phyloP scores from a whole-genome alignment of 1,140 invertebrate genomes.

The Amyelois transitella region DNA sequence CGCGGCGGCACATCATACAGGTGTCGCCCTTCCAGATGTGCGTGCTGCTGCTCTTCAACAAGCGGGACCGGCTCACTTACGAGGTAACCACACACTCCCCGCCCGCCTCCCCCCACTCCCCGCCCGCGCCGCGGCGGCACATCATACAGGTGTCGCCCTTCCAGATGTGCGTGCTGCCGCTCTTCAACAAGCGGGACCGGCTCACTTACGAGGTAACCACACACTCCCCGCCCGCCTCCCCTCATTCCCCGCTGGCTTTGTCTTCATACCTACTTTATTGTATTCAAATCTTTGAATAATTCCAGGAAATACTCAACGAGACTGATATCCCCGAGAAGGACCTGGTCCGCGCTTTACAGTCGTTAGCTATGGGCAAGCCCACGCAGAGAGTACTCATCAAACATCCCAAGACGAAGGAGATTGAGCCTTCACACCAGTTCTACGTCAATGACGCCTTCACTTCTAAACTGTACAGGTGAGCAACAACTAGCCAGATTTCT shows the following conservation, averaged over 20 bases:
- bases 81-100: conserved; percentile 75
- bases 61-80: conserved; percentile 90
- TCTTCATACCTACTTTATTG: background rate
- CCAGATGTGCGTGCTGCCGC: conserved; percentile 98
- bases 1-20: conserved; percentile 90
- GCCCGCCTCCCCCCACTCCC: background rate
- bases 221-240: background rate
- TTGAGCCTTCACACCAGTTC: conserved; percentile 94
- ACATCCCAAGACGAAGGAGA: conserved; percentile 96
- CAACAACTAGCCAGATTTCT: background rate
- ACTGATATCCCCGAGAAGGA: conserved; percentile 99
- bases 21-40: conserved; percentile 99
- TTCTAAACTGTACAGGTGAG: conserved; percentile 94
- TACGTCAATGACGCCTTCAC: conserved; percentile 98
- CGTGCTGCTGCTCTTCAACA: conserved; percentile 98
- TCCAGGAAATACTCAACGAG: conserved; percentile 94
- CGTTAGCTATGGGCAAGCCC: conserved; percentile 98
- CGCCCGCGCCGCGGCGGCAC: conserved; percentile 76
- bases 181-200: conserved; percentile 95
- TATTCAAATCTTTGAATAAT: background rate
- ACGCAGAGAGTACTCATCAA: conserved; percentile 96
- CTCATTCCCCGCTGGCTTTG: background rate
- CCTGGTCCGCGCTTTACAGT: conserved; percentile 95
- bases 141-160: conserved; percentile 96
- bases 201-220: conserved; percentile 87